These are phyloP conservation scores for Hirundo rustica DNA, from an alignment of 2,797 vertebrate genomes.

Conservation along the genomic window DNA sequence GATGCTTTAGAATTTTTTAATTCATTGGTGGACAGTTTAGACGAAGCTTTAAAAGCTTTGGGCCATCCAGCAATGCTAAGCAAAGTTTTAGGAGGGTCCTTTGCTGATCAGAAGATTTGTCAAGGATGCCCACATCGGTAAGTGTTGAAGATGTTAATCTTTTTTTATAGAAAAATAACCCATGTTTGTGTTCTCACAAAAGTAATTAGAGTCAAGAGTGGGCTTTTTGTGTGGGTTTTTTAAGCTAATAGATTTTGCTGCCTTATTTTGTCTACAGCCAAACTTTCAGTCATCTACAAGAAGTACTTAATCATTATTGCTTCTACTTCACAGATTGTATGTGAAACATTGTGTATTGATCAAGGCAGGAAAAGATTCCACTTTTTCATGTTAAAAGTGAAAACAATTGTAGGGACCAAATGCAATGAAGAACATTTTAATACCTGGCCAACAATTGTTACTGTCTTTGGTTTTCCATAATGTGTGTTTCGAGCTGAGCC, in stretches of 20 bases:
- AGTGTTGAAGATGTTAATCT: not conserved
- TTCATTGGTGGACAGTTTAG: constrained; percentile 98
- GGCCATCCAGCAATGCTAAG: constrained; percentile 98
- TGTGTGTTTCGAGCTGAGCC: not conserved
- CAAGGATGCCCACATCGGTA: constrained; percentile 98
- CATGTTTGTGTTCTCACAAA: not conserved
- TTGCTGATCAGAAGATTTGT: constrained; percentile 99
- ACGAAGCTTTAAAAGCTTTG: constrained; percentile 97
- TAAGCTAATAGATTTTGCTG: not conserved
- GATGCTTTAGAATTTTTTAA: constrained; percentile 99
- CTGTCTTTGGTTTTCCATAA: not conserved
- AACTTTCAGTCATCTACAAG: not conserved
- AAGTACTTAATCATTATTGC: not conserved
- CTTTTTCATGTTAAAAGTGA: not conserved
- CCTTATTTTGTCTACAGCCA: not conserved
- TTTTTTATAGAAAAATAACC: not conserved
- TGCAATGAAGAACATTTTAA: not conserved
- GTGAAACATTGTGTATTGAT: not conserved
- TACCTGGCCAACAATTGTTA: not conserved
- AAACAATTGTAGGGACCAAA: not conserved
- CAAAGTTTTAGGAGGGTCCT: constrained; percentile 97
- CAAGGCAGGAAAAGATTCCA: not conserved
- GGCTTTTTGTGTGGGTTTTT: fast-evolving
- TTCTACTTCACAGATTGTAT: not conserved
- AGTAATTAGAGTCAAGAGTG: not conserved